Evolutionary conservation across 2,113 vertebrate species (phyloP), one percentile per base, ranked within the genome.

Genomic region (Sclerurus mexicanus): DNA sequence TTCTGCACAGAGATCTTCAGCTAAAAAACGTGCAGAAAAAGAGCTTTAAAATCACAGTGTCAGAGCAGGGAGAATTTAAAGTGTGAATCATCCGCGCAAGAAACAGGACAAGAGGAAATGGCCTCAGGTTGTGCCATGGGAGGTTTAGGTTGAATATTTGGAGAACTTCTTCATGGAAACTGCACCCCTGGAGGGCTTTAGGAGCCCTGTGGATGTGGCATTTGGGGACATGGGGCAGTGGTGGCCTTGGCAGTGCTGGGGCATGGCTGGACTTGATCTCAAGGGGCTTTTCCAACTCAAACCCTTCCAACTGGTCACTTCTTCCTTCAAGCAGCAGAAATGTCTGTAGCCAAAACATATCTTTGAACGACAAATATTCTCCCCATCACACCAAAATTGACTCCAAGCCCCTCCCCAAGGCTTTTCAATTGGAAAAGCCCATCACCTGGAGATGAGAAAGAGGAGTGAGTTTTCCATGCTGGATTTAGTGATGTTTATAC

Each of bases 81-180:
- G 14, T 0, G 0, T 2, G 14, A 11, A 4, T 13, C 1, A 0
- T 3, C 14, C 12, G 20, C 6, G 21, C 20, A 17, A 63, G 40
- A 5, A 30, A 35, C 1, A 30, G 16, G 37, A 40, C 7, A 31
- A 30, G 47, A 23, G 24, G 46, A 55, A 47, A 62, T 5, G 0
- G 39, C 21, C 55, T 16, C n/a, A 16, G 0, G 28, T 31, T 31
- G 28, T 7, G 9, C 15, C 20, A 21, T 7, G 7, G 25, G 9
- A 53, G 62, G 12, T n/a, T 60, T 46, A 12, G 3, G 6, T 53
- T 30, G 47, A 21, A 25, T n/a, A 5, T 8, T 3, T 42, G 40
- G 40, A 7, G 42, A 47, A 60, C 40, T 47, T 0, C 30, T 33
- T 21, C 30, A 14, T 56, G 33, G 33, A 30, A 6, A 31, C 7